Conservation (phyloP, 2,113 vertebrate species). For the Callionymus lyra region DNA sequence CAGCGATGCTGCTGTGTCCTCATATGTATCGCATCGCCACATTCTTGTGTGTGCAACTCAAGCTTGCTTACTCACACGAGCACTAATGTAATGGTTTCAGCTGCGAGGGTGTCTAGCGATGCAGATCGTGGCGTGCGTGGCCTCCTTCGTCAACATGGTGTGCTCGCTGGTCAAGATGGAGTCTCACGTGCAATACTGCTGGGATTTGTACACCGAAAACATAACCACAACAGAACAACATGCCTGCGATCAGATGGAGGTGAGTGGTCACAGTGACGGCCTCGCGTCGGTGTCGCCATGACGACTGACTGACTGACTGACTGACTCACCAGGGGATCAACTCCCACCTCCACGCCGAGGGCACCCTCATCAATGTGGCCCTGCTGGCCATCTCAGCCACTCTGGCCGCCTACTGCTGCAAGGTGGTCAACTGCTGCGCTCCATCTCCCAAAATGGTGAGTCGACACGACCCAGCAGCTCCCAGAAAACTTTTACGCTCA, state of each 20-base stretch:
- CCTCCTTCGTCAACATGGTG: slow-evolving; percentile 27
- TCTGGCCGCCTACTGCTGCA: slow-evolving; percentile 58
- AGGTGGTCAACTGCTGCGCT: slow-evolving; percentile 59
- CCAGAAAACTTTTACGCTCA: not conserved
- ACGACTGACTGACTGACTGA: not conserved
- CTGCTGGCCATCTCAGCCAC: slow-evolving; percentile 55
- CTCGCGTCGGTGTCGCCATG: not conserved
- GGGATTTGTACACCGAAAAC: rapidly evolving
- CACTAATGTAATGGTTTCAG: slow-evolving; percentile 29
- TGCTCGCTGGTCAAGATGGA: rapidly evolving
- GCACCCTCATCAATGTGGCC: slow-evolving; percentile 11
- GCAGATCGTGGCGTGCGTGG: slow-evolving; percentile 41
- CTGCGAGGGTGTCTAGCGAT: slow-evolving; percentile 58
- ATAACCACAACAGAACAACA: rapidly evolving
- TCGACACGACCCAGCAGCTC: not conserved
- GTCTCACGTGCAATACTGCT: rapidly evolving
- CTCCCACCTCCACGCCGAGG: not conserved
- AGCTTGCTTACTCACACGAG: not conserved
- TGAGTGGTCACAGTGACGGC: slow-evolving; percentile 7
- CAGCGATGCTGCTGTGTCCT: not conserved
- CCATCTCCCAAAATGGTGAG: slow-evolving; percentile 51
- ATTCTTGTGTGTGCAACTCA: not conserved
- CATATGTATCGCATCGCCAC: too few species aligned
- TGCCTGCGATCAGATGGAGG: slow-evolving; percentile 12
- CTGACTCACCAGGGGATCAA: slow-evolving; percentile 11